A percentile compares a stretch with the other conserved stretches of the same genome.
phyloP scores from a whole-genome alignment of 1,140 invertebrate genomes.

The Cyclargus thomasi region DNA sequence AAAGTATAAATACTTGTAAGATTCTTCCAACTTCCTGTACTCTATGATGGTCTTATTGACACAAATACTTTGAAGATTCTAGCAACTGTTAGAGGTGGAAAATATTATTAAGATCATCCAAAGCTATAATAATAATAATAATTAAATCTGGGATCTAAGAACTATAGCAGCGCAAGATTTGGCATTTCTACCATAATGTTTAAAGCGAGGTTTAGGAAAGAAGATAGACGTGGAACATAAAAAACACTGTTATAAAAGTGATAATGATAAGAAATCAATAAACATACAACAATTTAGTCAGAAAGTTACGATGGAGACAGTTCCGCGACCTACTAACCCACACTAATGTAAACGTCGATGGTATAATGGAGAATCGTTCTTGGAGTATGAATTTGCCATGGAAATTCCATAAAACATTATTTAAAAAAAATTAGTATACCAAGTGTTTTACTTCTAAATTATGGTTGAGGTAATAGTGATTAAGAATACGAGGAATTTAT shows the following conservation, averaged over 20 bases:
- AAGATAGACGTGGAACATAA: neutral
- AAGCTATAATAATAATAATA: too few species aligned
- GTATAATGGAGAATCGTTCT: neutral
- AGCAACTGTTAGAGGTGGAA: too few species aligned
- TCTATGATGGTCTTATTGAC: neutral
- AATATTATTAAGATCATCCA: too few species aligned
- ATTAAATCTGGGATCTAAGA: too few species aligned
- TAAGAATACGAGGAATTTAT: too few species aligned
- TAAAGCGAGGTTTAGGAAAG: too few species aligned
- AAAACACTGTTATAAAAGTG: neutral
- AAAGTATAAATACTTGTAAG: constrained; percentile 15
- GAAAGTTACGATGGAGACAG: constrained; percentile 45
- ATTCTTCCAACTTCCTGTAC: neutral
- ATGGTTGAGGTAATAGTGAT: too few species aligned
- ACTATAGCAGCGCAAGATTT: too few species aligned
- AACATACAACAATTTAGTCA: constrained; percentile 38
- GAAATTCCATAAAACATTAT: neutral
- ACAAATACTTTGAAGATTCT: neutral
- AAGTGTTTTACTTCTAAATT: too few species aligned
- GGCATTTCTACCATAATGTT: too few species aligned
- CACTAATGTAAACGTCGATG: constrained; percentile 20
- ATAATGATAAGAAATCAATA: neutral
- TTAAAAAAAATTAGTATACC: too few species aligned
- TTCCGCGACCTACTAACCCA: constrained; percentile 51
- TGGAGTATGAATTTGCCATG: neutral